Conservation (phyloP, 2,113 vertebrate genomes). For the Hippolais icterina region DNA sequence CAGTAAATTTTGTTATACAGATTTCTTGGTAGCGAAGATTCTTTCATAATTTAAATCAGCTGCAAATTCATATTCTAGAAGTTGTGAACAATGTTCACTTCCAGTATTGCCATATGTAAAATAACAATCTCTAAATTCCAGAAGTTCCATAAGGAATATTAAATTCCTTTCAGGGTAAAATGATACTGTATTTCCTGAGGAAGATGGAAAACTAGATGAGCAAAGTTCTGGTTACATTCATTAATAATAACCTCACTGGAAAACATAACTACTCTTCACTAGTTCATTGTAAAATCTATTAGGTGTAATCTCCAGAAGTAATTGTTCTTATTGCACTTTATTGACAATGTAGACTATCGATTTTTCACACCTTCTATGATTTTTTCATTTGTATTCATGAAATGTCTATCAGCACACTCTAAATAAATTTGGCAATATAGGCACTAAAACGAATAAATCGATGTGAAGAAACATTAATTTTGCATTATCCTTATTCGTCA, state of each 20-base stretch:
- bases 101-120: not conserved
- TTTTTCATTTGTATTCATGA: conserved; percentile 99
- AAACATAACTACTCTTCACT: conserved; percentile 70
- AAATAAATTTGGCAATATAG: conserved; percentile 95
- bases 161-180: conserved; percentile 13
- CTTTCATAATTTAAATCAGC: not conserved
- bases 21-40: not conserved
- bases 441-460: conserved; percentile 88
- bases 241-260: conserved; percentile 71
- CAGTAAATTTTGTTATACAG: not conserved
- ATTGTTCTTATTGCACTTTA: conserved; percentile 80
- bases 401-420: conserved; percentile 86
- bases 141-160: not conserved
- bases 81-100: not conserved
- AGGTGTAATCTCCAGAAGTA: conserved; percentile 78
- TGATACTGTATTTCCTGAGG: not conserved
- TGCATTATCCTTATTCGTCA: conserved; percentile 94
- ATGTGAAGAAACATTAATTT: conserved; percentile 97
- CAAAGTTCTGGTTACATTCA: conserved; percentile 55
- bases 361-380: conserved; percentile 92
- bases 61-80: not conserved
- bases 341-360: conserved; percentile 85
- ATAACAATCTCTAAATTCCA: not conserved
- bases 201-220: conserved; percentile 56
- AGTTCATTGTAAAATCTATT: conserved; percentile 82